Conservation (phyloP, 1,140 invertebrate species). For the Bombus turneri region DNA sequence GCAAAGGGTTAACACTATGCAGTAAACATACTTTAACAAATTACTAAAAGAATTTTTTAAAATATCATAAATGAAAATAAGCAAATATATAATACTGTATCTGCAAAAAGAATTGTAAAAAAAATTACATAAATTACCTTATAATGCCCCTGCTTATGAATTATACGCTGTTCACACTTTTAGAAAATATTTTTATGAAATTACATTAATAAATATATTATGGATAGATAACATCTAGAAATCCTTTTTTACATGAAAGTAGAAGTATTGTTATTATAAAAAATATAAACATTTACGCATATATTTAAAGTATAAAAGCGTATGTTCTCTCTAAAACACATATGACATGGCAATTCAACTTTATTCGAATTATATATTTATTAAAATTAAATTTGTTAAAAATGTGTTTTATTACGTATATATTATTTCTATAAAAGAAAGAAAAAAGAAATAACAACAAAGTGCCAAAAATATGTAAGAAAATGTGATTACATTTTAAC, state of each 20-base stretch:
- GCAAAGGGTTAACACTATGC: not conserved
- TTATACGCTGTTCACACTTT: not conserved
- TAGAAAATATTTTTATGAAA: not conserved
- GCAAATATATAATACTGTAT: slow-evolving; percentile 9
- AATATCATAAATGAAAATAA: not conserved
- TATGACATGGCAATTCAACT: slow-evolving; percentile 6
- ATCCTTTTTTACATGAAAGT: slow-evolving; percentile 15
- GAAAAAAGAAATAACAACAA: not conserved
- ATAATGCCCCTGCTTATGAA: slow-evolving; percentile 30
- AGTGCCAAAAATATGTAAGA: slow-evolving; percentile 4
- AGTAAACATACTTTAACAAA: not conserved
- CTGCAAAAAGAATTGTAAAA: not conserved
- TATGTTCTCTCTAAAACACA: slow-evolving; percentile 17
- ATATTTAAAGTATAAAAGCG: slow-evolving; percentile 19
- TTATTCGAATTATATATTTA: slow-evolving; percentile 25
- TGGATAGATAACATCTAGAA: slow-evolving; percentile 14
- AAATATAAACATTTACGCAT: slow-evolving; percentile 30
- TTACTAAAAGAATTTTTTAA: slow-evolving; percentile 15
- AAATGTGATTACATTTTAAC: slow-evolving; percentile 12
- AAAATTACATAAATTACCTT: slow-evolving; percentile 21
- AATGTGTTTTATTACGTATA: slow-evolving; percentile 12
- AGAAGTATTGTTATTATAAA: slow-evolving; percentile 12
- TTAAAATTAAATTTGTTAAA: not conserved
- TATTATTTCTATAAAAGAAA: not conserved
- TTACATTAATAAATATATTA: slow-evolving; percentile 30